phyloP scores from a whole-genome alignment of 2,888 invertebrate genomes.

The Oscheius sp. region DNA sequence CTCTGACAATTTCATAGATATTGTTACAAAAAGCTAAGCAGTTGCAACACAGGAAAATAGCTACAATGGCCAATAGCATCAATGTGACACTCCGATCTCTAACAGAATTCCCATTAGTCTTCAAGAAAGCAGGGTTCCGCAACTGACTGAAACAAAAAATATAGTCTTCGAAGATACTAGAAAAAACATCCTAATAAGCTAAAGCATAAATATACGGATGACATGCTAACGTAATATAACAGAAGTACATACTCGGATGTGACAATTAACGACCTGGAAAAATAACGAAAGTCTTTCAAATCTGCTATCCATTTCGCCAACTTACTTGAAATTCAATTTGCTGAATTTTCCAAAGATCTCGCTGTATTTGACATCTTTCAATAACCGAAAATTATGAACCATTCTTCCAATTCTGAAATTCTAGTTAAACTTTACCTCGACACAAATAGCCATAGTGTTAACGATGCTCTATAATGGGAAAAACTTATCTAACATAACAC shows the following conservation, averaged over 20 bases:
- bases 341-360: conserved; percentile 63
- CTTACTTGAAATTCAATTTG: conserved; percentile 48
- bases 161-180: too few species aligned
- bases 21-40: conserved; percentile 69
- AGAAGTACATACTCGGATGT: neutral
- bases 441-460: too few species aligned
- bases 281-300: too few species aligned
- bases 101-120: conserved; percentile 54
- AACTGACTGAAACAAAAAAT: conserved; percentile 39
- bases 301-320: neutral
- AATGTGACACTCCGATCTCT: conserved; percentile 66
- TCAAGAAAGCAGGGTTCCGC: conserved; percentile 48
- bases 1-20: conserved; percentile 62
- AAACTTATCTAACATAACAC: neutral
- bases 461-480: neutral
- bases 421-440: neutral
- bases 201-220: neutral
- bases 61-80: conserved; percentile 69
- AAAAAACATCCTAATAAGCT: too few species aligned
- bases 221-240: neutral
- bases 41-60: conserved; percentile 68
- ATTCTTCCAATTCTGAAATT: conserved; percentile 39
- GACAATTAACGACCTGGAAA: too few species aligned
- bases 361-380: conserved; percentile 63
- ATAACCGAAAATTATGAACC: conserved; percentile 62